Evolutionary conservation across 92 coral and sea anemone species (phyloP).

Genomic region (Palythoa grandiflora): DNA sequence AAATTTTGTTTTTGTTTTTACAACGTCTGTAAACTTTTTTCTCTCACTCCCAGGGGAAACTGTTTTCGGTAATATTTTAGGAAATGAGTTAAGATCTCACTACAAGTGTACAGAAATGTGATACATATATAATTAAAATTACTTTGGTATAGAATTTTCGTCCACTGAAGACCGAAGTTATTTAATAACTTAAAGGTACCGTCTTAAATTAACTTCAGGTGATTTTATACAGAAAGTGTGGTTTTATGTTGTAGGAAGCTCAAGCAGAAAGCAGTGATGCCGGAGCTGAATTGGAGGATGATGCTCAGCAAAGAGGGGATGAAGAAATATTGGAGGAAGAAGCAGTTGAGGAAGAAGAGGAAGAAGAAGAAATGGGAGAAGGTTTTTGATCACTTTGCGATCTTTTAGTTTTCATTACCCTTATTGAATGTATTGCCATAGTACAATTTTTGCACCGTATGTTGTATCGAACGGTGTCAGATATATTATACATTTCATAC

Average conservation of each 20-base stretch:
- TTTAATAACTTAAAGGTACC: no score
- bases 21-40: no score
- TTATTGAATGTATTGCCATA: not conserved
- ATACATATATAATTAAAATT: no score
- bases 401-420: not conserved
- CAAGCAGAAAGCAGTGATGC: slow-evolving; percentile 10
- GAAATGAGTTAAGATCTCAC: no score
- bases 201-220: no score
- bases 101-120: no score
- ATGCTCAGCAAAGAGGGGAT: slow-evolving; percentile 35
- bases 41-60: no score
- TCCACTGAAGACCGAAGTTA: no score
- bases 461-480: not conserved
- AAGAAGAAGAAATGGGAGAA: slow-evolving; percentile 32
- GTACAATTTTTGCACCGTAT: not conserved
- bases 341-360: slow-evolving; percentile 30
- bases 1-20: no score
- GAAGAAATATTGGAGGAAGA: slow-evolving; percentile 36
- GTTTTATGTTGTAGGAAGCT: not conserved
- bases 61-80: no score
- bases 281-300: slow-evolving; percentile 37
- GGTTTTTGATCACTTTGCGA: not conserved
- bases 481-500: not conserved
- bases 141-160: no score
- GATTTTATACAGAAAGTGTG: not conserved